These are phyloP conservation scores for Urophycis tenuis DNA, from an alignment of 2,797 vertebrate species.

Conservation along the genomic window DNA sequence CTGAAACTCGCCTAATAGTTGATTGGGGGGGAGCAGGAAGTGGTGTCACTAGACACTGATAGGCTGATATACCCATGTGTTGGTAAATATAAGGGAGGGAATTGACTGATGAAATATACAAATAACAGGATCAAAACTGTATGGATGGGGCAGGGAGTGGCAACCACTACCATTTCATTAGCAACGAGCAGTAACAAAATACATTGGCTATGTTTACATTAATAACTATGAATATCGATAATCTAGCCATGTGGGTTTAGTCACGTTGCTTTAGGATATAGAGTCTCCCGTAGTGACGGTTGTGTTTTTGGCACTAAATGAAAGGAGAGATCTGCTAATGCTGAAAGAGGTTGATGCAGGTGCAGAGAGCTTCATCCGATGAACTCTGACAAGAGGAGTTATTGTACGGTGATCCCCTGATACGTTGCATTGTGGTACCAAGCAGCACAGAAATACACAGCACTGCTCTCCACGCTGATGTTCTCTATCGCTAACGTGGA, in stretches of 20 bases:
- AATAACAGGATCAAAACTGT: neutral
- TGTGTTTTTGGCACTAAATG: no score
- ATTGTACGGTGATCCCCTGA: no score
- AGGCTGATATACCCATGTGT: neutral
- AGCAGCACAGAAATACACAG: conserved; percentile 58
- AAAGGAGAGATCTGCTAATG: no score
- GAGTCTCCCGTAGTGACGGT: no score
- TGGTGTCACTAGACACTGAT: neutral
- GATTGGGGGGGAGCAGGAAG: neutral
- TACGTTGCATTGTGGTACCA: conserved; percentile 33
- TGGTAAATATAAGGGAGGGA: neutral
- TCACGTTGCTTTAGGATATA: no score
- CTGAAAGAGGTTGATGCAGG: no score
- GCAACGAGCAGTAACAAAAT: neutral
- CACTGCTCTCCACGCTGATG: conserved; percentile 24
- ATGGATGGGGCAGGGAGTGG: neutral
- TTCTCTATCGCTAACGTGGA: conserved; percentile 28
- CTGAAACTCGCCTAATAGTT: no score
- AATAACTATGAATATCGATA: neutral
- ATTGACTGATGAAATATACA: neutral
- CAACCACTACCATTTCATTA: neutral
- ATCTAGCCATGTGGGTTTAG: no score
- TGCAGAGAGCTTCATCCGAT: no score
- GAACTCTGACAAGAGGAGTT: no score
- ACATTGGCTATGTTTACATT: neutral